These are phyloP conservation scores for Ceyx cyanopectus DNA, from an alignment of 2,113 vertebrate species.

Conservation along the genomic window DNA sequence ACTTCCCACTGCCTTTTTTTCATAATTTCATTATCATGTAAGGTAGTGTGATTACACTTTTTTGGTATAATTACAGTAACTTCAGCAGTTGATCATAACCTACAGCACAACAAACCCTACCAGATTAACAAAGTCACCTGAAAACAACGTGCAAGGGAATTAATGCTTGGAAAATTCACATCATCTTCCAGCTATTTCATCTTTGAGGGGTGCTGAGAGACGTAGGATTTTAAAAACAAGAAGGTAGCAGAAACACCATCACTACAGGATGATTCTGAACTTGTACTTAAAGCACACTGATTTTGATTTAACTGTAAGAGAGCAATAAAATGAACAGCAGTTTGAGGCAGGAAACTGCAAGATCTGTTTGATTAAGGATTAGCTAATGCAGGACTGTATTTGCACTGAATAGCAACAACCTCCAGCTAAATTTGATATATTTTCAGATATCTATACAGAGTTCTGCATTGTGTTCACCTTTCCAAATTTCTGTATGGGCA, in stretches of 20 bases:
- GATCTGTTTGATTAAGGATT: neutral
- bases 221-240: neutral
- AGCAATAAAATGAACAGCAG: neutral
- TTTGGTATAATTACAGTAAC: neutral
- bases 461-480: neutral
- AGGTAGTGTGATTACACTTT: neutral
- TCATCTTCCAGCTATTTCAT: neutral
- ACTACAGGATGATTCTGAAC: neutral
- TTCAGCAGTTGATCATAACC: neutral
- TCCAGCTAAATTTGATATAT: neutral
- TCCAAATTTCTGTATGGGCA: neutral
- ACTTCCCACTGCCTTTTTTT: neutral
- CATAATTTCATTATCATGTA: neutral
- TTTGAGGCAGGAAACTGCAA: neutral
- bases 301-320: neutral
- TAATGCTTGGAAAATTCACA: neutral
- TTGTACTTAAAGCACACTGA: neutral
- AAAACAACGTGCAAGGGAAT: neutral
- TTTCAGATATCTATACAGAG: neutral
- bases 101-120: neutral
- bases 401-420: neutral
- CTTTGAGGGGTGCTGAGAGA: fast-evolving
- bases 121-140: neutral
- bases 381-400: neutral
- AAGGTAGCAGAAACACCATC: neutral